Conservation (phyloP, 2,797 vertebrate genomes). For the Gadopsis bispinosus region DNA sequence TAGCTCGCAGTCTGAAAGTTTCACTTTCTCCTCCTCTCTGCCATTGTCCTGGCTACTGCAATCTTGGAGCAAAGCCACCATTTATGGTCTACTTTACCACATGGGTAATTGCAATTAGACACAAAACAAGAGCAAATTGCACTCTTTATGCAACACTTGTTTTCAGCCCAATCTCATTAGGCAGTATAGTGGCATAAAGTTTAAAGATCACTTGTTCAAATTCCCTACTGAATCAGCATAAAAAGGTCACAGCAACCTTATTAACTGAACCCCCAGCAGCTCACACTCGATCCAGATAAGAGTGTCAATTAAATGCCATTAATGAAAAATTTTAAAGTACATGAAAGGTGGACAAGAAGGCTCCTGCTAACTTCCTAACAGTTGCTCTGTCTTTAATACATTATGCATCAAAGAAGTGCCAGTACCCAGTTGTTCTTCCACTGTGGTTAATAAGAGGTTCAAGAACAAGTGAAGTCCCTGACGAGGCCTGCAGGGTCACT, state of each 20-base stretch:
- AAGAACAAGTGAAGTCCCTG: slow-evolving; percentile 7
- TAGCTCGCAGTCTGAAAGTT: too few relatives aligned
- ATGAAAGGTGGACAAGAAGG: slow-evolving; percentile 62
- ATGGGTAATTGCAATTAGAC: too few relatives aligned
- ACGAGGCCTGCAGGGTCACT: slow-evolving; percentile 21
- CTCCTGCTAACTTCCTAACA: slow-evolving; percentile 32
- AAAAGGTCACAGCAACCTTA: slow-evolving; percentile 54
- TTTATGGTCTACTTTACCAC: too few relatives aligned
- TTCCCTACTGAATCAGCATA: slow-evolving; percentile 20
- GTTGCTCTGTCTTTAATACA: slow-evolving; percentile 48
- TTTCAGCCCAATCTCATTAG: neutral
- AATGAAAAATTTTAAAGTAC: slow-evolving; percentile 55
- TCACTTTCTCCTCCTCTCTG: too few relatives aligned
- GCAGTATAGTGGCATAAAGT: neutral
- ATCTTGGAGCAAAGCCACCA: too few relatives aligned
- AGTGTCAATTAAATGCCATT: slow-evolving; percentile 56
- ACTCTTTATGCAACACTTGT: too few relatives aligned
- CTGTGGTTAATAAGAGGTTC: slow-evolving; percentile 17
- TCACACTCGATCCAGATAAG: slow-evolving; percentile 18
- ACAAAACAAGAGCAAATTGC: too few relatives aligned
- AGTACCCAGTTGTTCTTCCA: slow-evolving; percentile 21
- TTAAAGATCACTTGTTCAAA: slow-evolving; percentile 8
- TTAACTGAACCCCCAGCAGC: slow-evolving; percentile 37
- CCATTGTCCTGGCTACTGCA: too few relatives aligned
- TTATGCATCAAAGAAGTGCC: slow-evolving; percentile 62